phyloP scores from a whole-genome alignment of 2,113 vertebrate species.

The Martes martes region DNA sequence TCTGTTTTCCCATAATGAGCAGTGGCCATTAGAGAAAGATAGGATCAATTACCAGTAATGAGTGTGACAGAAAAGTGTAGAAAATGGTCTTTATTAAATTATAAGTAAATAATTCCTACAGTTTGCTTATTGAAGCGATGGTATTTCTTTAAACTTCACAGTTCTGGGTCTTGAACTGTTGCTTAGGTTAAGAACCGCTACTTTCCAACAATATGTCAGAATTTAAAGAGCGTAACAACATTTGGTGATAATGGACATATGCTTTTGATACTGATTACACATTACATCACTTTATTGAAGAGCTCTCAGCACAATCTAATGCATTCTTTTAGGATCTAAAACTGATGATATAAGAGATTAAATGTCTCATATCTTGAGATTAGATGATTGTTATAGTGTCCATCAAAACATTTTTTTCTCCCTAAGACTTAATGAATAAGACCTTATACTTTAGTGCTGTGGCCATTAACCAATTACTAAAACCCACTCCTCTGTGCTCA shows the following conservation, averaged over 20 bases:
- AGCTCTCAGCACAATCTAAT: neutral
- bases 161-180: neutral
- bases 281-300: neutral
- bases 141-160: neutral
- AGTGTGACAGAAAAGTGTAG: neutral
- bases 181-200: neutral
- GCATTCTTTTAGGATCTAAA: neutral
- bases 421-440: neutral
- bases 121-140: neutral
- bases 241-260: neutral
- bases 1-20: neutral
- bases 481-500: neutral
- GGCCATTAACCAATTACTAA: conserved; percentile 34
- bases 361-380: neutral
- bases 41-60: neutral
- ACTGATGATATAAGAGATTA: neutral
- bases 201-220: neutral
- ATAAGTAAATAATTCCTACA: neutral
- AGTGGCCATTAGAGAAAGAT: neutral
- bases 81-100: neutral
- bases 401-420: conserved; percentile 35
- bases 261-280: neutral
- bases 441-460: neutral
- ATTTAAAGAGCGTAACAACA: neutral
- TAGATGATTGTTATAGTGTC: neutral